These are phyloP conservation scores for Bombyx huttoni DNA, from an alignment of 2,888 invertebrate genomes.

Conservation along the genomic window DNA sequence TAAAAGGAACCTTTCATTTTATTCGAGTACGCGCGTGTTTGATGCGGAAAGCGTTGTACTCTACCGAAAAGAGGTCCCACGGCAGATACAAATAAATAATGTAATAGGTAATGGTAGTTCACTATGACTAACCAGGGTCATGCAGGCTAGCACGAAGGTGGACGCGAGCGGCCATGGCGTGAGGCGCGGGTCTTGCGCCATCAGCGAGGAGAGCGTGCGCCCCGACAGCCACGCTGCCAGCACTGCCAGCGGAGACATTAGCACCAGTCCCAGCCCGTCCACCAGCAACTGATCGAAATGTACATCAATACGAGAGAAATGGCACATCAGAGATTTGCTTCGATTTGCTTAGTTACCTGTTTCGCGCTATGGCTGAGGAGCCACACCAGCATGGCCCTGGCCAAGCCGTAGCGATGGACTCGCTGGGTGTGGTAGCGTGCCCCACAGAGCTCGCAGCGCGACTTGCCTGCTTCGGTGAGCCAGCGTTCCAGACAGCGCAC, in stretches of 20 bases:
- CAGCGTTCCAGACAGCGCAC: conserved; percentile 81
- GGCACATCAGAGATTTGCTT: too few relatives aligned
- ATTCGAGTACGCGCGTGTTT: too few relatives aligned
- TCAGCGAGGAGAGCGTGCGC: conserved; percentile 49
- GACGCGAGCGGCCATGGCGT: conserved; percentile 62
- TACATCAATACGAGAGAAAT: too few relatives aligned
- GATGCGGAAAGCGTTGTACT: too few relatives aligned
- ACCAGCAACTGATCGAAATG: conserved; percentile 45
- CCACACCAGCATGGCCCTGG: conserved; percentile 74
- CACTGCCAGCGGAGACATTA: conserved; percentile 62
- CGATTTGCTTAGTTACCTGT: conserved; percentile 30
- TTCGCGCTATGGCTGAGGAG: conserved; percentile 65
- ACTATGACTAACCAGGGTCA: conserved; percentile 49
- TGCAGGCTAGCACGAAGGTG: conserved; percentile 58
- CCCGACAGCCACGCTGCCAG: conserved; percentile 59
- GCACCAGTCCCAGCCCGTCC: conserved; percentile 56
- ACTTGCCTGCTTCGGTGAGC: conserved; percentile 81
- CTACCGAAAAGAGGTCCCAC: too few relatives aligned
- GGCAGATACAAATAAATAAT: too few relatives aligned
- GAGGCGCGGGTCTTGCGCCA: conserved; percentile 42
- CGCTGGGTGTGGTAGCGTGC: conserved; percentile 76
- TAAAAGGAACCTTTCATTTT: too few relatives aligned
- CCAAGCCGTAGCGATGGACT: conserved; percentile 72
- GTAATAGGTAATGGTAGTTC: not conserved
- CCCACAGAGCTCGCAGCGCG: conserved; percentile 81